Conservation (phyloP, 1,140 invertebrate genomes). For the Diabrotica undecimpunctata region DNA sequence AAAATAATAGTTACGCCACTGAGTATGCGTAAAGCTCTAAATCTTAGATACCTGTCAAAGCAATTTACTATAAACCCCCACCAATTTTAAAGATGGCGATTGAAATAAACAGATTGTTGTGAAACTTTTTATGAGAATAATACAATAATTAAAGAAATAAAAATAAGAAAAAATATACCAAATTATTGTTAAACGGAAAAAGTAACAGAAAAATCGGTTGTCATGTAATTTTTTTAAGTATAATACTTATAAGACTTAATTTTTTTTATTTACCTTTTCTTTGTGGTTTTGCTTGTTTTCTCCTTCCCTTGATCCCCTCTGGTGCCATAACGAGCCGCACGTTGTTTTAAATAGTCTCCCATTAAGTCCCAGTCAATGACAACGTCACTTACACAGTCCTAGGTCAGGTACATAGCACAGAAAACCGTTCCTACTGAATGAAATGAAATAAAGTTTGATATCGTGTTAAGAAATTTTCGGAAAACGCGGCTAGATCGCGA, state of each 20-base stretch:
- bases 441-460: too few relatives aligned
- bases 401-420: conserved; percentile 10
- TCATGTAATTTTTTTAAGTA: background rate
- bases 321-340: conserved; percentile 25
- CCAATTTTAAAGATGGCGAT: background rate
- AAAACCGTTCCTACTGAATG: background rate
- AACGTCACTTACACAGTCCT: conserved; percentile 17
- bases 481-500: conserved; percentile 1
- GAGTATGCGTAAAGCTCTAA: too few relatives aligned
- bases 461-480: background rate
- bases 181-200: background rate
- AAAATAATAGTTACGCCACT: too few relatives aligned
- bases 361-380: conserved; percentile 35
- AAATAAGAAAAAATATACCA: background rate
- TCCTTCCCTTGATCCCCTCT: conserved; percentile 34
- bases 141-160: background rate
- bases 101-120: conserved; percentile 6
- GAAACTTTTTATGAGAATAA: background rate
- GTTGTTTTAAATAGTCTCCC: conserved; percentile 28
- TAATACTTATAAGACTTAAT: background rate
- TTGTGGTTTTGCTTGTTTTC: conserved; percentile 47
- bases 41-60: too few relatives aligned
- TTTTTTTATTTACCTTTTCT: conserved; percentile 36
- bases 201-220: background rate
- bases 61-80: background rate